Percentiles rank a stretch among this genome's conserved stretches.
phyloP scores from a whole-genome alignment of 2,888 invertebrate genomes.

The Spodoptera exigua region DNA sequence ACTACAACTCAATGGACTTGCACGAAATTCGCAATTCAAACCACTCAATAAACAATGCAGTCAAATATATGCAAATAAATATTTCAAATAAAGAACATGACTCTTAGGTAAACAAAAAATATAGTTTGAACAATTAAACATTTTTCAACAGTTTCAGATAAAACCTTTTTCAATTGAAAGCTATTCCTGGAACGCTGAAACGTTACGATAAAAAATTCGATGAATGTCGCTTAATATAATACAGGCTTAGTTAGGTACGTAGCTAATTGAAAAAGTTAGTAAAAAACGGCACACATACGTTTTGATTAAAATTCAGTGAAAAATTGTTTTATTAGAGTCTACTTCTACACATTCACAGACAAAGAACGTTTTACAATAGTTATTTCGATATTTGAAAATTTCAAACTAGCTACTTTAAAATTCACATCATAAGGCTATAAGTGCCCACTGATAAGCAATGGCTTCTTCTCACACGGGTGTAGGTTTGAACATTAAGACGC shows the following conservation, averaged over 20 bases:
- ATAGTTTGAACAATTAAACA: slow-evolving; percentile 2
- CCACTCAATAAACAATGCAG: too few species aligned
- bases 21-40: too few species aligned
- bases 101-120: slow-evolving; percentile 8
- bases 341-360: too few species aligned
- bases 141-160: slow-evolving; percentile 9
- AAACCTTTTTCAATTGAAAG: slow-evolving; percentile 16
- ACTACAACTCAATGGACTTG: too few species aligned
- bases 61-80: background rate
- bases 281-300: background rate
- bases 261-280: slow-evolving; percentile 10
- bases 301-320: too few species aligned
- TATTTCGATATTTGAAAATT: too few species aligned
- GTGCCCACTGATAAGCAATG: too few species aligned
- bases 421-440: too few species aligned
- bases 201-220: slow-evolving; percentile 9
- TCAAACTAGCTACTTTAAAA: too few species aligned
- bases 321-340: background rate
- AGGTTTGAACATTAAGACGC: too few species aligned
- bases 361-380: too few species aligned
- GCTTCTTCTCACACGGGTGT: too few species aligned
- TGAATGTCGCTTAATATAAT: slow-evolving; percentile 29
- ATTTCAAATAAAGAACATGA: background rate
- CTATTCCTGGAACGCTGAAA: slow-evolving; percentile 18
- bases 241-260: background rate